phyloP scores from a whole-genome alignment of 2,888 invertebrate genomes.

The Drosophila vallismaia region DNA sequence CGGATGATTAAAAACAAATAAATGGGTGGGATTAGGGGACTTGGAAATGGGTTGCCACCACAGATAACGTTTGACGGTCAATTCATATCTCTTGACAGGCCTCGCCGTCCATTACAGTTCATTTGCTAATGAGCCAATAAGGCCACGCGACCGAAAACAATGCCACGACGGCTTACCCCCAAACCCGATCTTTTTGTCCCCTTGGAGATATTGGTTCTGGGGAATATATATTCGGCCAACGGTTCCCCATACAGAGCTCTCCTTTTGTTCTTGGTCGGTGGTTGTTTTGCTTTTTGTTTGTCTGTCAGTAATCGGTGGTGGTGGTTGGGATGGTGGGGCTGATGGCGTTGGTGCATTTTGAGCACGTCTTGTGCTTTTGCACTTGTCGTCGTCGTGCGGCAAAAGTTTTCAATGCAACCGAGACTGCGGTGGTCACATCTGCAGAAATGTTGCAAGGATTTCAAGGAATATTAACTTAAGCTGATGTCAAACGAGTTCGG shows the following conservation, averaged over 20 bases:
- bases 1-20: slow-evolving; percentile 50
- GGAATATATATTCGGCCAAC: slow-evolving; percentile 5
- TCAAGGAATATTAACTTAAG: slow-evolving; percentile 20
- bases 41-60: background rate
- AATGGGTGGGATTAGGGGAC: slow-evolving; percentile 51
- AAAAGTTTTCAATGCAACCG: slow-evolving; percentile 8
- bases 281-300: slow-evolving; percentile 13
- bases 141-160: slow-evolving; percentile 40
- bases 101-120: slow-evolving; percentile 64
- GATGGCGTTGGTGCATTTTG: slow-evolving; percentile 11
- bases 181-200: slow-evolving; percentile 1
- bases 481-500: slow-evolving; percentile 12
- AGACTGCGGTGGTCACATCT: slow-evolving; percentile 28
- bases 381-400: background rate
- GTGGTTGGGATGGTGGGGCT: background rate
- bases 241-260: background rate
- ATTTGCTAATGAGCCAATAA: slow-evolving; percentile 77
- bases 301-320: background rate
- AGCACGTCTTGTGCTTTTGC: slow-evolving; percentile 14
- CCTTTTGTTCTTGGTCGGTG: background rate
- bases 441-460: slow-evolving; percentile 17
- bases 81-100: slow-evolving; percentile 60
- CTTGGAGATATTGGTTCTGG: slow-evolving; percentile 11
- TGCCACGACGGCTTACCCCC: slow-evolving; percentile 22
- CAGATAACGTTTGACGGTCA: slow-evolving; percentile 20